phyloP scores from a whole-genome alignment of 2,797 vertebrate species.

The Eidolon dupreanum region DNA sequence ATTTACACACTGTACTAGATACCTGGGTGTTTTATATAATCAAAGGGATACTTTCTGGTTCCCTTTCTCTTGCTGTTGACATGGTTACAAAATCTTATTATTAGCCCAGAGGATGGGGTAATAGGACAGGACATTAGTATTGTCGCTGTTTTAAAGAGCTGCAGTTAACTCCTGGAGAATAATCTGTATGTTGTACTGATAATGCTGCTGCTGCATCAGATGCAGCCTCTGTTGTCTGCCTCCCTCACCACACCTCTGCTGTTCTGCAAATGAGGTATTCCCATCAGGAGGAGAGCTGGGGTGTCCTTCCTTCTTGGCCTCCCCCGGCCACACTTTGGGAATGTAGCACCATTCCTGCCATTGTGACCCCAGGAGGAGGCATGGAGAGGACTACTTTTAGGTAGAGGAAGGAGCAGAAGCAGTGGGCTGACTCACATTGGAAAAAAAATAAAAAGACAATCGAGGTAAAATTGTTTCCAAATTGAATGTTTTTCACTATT shows the following conservation, averaged over 20 bases:
- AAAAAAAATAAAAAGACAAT: slow-evolving; percentile 25
- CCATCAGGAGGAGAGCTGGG: background rate
- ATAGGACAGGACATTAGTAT: background rate
- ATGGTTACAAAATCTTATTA: slow-evolving; percentile 77
- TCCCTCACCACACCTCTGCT: background rate
- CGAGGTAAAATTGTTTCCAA: slow-evolving; percentile 77
- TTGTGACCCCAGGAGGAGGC: background rate
- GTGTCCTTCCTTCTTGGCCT: background rate
- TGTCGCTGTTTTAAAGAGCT: slow-evolving; percentile 53
- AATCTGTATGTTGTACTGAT: background rate
- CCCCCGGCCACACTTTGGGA: background rate
- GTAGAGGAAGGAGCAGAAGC: background rate
- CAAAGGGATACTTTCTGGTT: slow-evolving; percentile 1
- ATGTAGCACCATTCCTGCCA: background rate
- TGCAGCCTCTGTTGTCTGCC: background rate
- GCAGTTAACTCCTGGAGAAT: slow-evolving; percentile 8
- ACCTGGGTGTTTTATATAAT: slow-evolving; percentile 70
- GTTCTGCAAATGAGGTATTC: background rate
- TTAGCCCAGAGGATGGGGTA: slow-evolving; percentile 66
- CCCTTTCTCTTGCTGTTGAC: slow-evolving; percentile 62
- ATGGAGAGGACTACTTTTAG: background rate
- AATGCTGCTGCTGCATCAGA: background rate
- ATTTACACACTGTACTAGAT: slow-evolving; percentile 60
- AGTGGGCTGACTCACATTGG: background rate
- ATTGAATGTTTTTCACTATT: slow-evolving; percentile 82